A percentile compares a stretch with the other conserved stretches of the same genome.
phyloP scores from a whole-genome alignment of 2,797 vertebrate genomes.

The Molossus molossus region DNA sequence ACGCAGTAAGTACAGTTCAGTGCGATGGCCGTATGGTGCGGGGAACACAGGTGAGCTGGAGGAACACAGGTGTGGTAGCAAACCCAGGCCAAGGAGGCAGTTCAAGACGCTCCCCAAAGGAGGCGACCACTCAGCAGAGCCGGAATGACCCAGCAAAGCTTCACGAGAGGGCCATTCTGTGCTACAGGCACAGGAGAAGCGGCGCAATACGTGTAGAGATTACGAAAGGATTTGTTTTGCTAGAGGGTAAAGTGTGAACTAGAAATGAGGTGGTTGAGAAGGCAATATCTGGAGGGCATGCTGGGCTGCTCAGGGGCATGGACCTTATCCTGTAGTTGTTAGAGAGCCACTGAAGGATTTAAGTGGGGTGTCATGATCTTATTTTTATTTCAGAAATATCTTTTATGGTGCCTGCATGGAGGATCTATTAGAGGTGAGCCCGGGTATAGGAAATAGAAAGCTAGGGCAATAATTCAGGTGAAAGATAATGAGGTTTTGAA shows the following conservation, averaged over 20 bases:
- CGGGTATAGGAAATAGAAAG: conserved; percentile 5
- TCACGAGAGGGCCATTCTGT: background rate
- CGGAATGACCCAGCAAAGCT: background rate
- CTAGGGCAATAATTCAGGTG: conserved; percentile 58
- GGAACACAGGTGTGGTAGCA: background rate
- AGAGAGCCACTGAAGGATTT: background rate
- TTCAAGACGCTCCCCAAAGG: background rate
- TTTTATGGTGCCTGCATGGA: background rate
- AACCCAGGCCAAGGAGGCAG: background rate
- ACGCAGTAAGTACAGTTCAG: background rate
- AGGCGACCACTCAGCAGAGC: background rate
- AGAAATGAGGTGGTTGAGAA: background rate
- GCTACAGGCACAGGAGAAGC: background rate
- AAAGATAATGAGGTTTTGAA: conserved; percentile 62
- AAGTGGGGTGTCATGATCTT: background rate
- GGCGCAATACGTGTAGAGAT: background rate
- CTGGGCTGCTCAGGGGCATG: background rate
- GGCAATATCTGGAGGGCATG: background rate
- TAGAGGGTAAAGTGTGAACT: background rate
- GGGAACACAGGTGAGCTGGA: accelerated
- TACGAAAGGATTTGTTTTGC: background rate
- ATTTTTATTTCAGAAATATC: conserved; percentile 62
- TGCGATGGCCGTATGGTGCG: accelerated
- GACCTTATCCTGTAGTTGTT: background rate
- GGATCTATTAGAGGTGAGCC: conserved; percentile 31